Conservation (phyloP, 2,113 vertebrate genomes). For the Lophochroa leadbeateri region DNA sequence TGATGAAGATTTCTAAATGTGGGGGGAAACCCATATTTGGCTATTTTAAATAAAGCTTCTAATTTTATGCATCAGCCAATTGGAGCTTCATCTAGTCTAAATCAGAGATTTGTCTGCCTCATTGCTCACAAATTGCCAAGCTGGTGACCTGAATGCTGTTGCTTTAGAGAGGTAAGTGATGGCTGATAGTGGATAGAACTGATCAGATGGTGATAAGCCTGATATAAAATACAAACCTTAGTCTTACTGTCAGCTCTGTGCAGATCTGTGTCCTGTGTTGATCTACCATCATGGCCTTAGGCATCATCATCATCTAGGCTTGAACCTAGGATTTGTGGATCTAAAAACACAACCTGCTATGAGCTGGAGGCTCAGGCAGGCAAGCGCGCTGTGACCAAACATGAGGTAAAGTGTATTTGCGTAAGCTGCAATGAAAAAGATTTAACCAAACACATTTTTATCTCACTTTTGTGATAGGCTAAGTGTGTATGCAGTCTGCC, state of each 20-base stretch:
- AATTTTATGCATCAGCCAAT: neutral
- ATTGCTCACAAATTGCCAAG: neutral
- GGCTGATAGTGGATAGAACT: neutral
- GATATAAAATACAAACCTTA: neutral
- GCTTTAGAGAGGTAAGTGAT: neutral
- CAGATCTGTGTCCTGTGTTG: neutral
- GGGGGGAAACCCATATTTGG: neutral
- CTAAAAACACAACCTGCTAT: neutral
- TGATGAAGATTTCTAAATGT: neutral
- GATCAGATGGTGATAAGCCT: neutral
- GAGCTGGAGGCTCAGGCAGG: neutral
- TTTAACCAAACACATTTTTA: constrained; percentile 16
- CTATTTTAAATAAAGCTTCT: neutral
- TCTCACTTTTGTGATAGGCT: neutral
- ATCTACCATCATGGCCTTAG: neutral
- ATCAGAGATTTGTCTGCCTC: neutral
- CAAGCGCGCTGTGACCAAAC: neutral
- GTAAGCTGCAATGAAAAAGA: neutral
- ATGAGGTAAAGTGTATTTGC: neutral
- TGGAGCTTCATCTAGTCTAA: neutral
- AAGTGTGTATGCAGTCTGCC: neutral
- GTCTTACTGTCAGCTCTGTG: neutral
- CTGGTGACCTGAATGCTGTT: neutral
- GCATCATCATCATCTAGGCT: neutral
- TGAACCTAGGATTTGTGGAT: neutral